Evolutionary conservation across 2,888 invertebrate species (phyloP).

Genomic region (Heliconius aoede): DNA sequence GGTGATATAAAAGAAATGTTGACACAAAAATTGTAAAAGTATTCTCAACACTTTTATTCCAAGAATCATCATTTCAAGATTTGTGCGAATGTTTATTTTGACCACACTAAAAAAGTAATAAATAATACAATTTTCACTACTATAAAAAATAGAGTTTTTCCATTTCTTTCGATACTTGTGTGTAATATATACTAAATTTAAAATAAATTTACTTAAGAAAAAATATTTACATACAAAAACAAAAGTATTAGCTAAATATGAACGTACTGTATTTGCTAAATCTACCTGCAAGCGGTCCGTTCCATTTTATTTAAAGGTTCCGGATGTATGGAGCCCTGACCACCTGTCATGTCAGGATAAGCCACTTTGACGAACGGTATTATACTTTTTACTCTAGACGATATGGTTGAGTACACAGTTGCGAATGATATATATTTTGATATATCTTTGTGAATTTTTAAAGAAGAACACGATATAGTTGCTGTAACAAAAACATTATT

Average conservation of each 20-base stretch:
- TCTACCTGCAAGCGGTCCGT: constrained; percentile 75
- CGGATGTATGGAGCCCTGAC: constrained; percentile 77
- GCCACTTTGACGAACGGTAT: constrained; percentile 89
- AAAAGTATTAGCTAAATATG: not conserved
- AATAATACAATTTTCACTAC: no score
- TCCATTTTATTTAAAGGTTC: constrained; percentile 85
- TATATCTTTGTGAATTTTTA: constrained; percentile 78
- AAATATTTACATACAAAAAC: not conserved
- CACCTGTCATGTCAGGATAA: constrained; percentile 88
- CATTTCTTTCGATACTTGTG: no score
- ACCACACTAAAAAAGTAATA: no score
- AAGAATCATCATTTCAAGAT: no score
- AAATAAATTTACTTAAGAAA: no score
- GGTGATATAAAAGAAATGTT: no score
- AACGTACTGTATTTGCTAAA: not conserved
- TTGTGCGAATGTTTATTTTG: no score
- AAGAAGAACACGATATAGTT: constrained; percentile 69
- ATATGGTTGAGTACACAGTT: constrained; percentile 80
- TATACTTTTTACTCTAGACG: constrained; percentile 85
- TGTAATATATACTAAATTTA: no score
- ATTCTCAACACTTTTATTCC: no score
- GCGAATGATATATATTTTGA: constrained; percentile 67
- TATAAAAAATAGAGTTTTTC: no score
- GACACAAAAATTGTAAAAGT: no score
- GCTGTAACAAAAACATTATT: constrained; percentile 57